phyloP scores from a whole-genome alignment of 2,113 vertebrate genomes.

The Serinus canaria region DNA sequence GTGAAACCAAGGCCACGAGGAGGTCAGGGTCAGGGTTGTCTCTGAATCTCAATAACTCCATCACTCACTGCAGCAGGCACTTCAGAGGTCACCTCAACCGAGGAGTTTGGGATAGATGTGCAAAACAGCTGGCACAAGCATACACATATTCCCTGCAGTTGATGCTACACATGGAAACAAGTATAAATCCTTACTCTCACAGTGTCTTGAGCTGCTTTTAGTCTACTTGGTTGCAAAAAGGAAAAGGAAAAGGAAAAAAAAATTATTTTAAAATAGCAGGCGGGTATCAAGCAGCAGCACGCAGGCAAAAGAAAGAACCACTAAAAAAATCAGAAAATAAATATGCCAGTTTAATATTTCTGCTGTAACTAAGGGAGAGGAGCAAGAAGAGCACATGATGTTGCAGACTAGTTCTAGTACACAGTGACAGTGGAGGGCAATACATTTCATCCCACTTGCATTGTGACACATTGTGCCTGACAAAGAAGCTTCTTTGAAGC shows the following conservation, averaged over 20 bases:
- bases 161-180: neutral
- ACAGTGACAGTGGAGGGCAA: neutral
- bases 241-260: neutral
- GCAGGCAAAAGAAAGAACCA: neutral
- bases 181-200: neutral
- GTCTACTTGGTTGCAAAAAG: neutral
- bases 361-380: neutral
- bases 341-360: neutral
- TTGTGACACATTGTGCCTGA: neutral
- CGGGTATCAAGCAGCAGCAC: neutral
- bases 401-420: neutral
- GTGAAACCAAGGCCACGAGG: slow-evolving; percentile 64
- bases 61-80: slow-evolving; percentile 72
- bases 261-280: neutral
- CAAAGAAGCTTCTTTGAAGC: neutral
- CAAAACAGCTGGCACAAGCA: slow-evolving; percentile 27
- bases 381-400: neutral
- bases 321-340: neutral
- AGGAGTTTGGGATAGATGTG: slow-evolving; percentile 8
- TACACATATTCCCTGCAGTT: neutral
- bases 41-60: slow-evolving; percentile 81
- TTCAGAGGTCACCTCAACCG: slow-evolving; percentile 69
- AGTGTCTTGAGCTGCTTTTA: neutral
- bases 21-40: slow-evolving; percentile 79
- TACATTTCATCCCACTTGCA: neutral